Evolutionary conservation across 2,113 vertebrate genomes (phyloP).

Genomic region (Prunella himalayana): DNA sequence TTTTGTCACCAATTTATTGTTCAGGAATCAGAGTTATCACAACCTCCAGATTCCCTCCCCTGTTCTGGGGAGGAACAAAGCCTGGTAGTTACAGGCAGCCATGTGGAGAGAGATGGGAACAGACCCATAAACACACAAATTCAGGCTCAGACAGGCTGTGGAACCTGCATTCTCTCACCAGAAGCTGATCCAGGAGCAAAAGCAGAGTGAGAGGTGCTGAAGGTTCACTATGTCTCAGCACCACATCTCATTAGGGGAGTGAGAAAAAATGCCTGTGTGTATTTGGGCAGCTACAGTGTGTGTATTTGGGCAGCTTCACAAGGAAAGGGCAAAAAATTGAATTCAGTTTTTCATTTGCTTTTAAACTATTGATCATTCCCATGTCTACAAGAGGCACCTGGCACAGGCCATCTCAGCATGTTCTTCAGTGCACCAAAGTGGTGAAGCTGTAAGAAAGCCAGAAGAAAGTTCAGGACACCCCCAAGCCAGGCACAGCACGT

Average conservation of each 20-base stretch:
- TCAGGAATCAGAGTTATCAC: background rate
- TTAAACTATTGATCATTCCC: background rate
- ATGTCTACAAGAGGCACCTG: background rate
- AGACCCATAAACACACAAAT: background rate
- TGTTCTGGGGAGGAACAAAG: background rate
- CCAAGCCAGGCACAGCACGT: rapidly evolving
- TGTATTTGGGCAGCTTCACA: background rate
- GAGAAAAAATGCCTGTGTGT: background rate
- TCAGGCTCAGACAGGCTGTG: background rate
- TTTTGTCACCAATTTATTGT: background rate
- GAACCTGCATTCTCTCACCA: background rate
- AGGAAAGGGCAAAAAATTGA: background rate
- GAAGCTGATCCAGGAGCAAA: background rate
- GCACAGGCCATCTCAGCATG: background rate
- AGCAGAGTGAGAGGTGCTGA: background rate
- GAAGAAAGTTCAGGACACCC: background rate
- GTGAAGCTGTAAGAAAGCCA: background rate
- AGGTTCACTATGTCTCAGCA: background rate
- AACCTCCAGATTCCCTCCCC: background rate
- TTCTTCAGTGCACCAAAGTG: background rate
- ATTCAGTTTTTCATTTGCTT: background rate
- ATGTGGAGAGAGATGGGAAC: rapidly evolving
- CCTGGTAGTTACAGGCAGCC: background rate
- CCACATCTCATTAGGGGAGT: background rate
- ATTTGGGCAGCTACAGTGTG: background rate